These are phyloP conservation scores for Argyrosomus japonicus DNA, from an alignment of 2,113 vertebrate genomes.

Conservation along the genomic window DNA sequence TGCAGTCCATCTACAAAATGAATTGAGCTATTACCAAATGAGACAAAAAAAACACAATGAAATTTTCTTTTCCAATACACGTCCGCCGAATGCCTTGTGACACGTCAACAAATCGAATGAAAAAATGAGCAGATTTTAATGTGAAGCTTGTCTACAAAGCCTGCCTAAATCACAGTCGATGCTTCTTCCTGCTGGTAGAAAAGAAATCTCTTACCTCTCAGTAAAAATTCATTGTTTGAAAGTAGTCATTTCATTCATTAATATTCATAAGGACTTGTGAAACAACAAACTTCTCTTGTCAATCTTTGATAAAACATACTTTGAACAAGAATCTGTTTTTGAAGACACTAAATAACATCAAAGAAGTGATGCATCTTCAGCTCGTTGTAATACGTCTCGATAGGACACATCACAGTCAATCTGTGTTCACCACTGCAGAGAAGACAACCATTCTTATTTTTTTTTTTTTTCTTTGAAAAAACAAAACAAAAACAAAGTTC, in stretches of 20 bases:
- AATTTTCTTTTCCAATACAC: conserved; percentile 32
- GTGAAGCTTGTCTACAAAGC: conserved; percentile 46
- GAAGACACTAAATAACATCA: conserved; percentile 60
- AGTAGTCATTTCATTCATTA: conserved; percentile 74
- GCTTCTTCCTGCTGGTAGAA: conserved; percentile 26
- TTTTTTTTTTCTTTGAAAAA: conserved; percentile 5
- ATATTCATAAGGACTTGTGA: conserved; percentile 86
- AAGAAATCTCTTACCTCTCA: conserved; percentile 1
- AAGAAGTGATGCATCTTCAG: conserved; percentile 44
- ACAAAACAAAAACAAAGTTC: conserved; percentile 40
- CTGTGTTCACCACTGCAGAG: conserved; percentile 18
- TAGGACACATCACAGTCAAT: conserved; percentile 41
- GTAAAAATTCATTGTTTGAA: conserved; percentile 18
- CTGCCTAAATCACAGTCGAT: conserved; percentile 33
- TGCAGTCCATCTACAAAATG: conserved; percentile 50
- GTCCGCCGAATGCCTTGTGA: conserved; percentile 38
- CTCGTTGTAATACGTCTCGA: conserved; percentile 24
- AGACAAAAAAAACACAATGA: conserved; percentile 17
- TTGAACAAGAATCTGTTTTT: conserved; percentile 76
- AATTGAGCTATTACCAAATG: conserved; percentile 55
- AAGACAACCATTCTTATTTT: conserved; percentile 36
- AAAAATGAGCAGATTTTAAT: conserved; percentile 54
- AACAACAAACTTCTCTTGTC: conserved; percentile 80
- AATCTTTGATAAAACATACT: conserved; percentile 80
- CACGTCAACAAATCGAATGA: conserved; percentile 53